Evolutionary conservation across 2,888 invertebrate species (phyloP).

Genomic region (Autographa gamma): DNA sequence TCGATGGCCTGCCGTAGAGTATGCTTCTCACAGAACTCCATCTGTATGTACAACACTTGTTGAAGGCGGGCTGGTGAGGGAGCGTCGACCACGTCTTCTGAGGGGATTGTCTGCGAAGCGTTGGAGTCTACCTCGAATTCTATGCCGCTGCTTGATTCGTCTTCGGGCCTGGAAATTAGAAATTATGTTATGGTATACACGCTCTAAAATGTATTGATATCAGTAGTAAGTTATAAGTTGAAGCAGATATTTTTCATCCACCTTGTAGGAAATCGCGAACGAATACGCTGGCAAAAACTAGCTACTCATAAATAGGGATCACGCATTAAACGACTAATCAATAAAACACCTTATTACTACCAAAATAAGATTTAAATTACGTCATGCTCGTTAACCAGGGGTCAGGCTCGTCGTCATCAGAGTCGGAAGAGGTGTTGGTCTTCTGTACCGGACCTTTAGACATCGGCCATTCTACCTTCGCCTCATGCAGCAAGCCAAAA

Average conservation of each 20-base stretch:
- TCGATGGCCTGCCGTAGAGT: slow-evolving; percentile 96
- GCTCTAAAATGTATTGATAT: too few relatives aligned
- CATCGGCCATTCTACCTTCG: slow-evolving; percentile 92
- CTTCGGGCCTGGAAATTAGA: slow-evolving; percentile 74
- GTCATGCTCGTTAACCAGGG: slow-evolving; percentile 79
- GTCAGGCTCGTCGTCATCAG: slow-evolving; percentile 81
- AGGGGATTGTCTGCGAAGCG: slow-evolving; percentile 74
- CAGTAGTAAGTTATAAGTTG: too few relatives aligned
- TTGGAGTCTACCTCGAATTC: slow-evolving; percentile 89
- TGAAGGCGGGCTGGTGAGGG: slow-evolving; percentile 66
- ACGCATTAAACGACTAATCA: too few relatives aligned
- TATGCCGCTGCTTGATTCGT: slow-evolving; percentile 90
- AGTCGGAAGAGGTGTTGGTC: slow-evolving; percentile 86
- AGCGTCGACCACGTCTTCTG: slow-evolving; percentile 71
- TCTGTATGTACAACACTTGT: slow-evolving; percentile 96
- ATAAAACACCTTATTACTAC: too few relatives aligned
- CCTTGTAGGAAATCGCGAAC: too few relatives aligned
- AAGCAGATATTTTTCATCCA: too few relatives aligned
- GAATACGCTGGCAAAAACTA: too few relatives aligned
- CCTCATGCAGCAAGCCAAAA: slow-evolving; percentile 76
- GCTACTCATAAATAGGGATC: too few relatives aligned
- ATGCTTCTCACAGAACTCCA: slow-evolving; percentile 99
- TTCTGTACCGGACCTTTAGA: slow-evolving; percentile 89
- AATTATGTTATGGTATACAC: background rate
- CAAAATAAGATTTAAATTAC: slow-evolving; percentile 50